Conservation (phyloP, 2,888 invertebrate species). For the Mechanitis mazaeus region DNA sequence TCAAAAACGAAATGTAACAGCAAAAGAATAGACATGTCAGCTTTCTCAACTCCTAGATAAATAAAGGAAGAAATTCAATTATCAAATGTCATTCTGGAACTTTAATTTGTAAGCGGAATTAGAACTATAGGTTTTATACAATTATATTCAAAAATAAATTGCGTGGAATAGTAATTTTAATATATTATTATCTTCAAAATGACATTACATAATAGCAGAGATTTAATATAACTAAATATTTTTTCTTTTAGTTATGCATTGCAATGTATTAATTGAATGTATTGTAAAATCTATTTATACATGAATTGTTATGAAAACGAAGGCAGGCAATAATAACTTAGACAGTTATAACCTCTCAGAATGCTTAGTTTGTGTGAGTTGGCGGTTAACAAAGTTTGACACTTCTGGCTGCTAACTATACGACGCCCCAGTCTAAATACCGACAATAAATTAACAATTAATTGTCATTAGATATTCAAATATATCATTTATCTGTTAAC, state of each 20-base stretch:
- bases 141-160: constrained; percentile 29
- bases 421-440: constrained; percentile 42
- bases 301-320: constrained; percentile 44
- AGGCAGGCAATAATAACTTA: constrained; percentile 57
- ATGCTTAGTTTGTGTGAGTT: constrained; percentile 45
- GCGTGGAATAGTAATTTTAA: no score
- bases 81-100: constrained; percentile 1
- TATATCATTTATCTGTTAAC: background rate
- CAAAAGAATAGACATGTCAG: constrained; percentile 11
- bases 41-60: background rate
- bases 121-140: constrained; percentile 39
- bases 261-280: constrained; percentile 37
- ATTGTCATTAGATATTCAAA: background rate
- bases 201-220: no score
- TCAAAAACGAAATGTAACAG: constrained; percentile 4
- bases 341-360: constrained; percentile 56
- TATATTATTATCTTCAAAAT: no score
- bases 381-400: constrained; percentile 57
- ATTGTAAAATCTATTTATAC: constrained; percentile 27
- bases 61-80: background rate
- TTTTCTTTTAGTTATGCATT: no score
- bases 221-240: no score
- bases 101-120: background rate
- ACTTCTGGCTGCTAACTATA: constrained; percentile 50
- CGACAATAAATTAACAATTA: constrained; percentile 21